Percentiles rank a stretch among this genome's conserved stretches.
phyloP scores from a whole-genome alignment of 2,113 vertebrate species.

The Rhipidura dahli region DNA sequence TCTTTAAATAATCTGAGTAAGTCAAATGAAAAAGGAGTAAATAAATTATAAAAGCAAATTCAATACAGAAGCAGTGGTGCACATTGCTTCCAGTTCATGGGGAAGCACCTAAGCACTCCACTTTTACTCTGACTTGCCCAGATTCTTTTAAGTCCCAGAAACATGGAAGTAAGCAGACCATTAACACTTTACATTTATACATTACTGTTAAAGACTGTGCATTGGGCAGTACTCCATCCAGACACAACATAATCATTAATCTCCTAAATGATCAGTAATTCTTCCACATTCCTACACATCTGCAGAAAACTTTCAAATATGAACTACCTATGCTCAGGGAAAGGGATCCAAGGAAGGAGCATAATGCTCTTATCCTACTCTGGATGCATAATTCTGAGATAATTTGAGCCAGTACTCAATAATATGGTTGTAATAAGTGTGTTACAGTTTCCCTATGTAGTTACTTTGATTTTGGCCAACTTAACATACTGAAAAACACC shows the following conservation, averaged over 20 bases:
- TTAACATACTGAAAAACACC: background rate
- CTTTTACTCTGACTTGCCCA: background rate
- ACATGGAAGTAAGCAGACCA: background rate
- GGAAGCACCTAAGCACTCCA: background rate
- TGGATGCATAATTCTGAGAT: background rate
- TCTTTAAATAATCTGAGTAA: background rate
- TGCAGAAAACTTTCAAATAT: background rate
- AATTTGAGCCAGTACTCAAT: background rate
- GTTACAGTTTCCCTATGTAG: background rate
- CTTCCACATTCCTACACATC: background rate
- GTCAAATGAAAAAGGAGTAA: background rate
- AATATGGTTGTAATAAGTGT: background rate
- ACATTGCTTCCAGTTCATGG: background rate
- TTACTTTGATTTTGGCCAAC: background rate
- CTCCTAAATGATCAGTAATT: background rate
- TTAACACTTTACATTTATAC: background rate
- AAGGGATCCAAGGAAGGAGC: background rate
- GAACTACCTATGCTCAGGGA: background rate
- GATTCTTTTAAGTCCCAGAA: background rate
- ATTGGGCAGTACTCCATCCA: background rate
- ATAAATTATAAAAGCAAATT: background rate
- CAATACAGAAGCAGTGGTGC: background rate
- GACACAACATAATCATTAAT: background rate
- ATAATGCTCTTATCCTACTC: background rate
- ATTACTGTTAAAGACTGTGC: background rate